A percentile compares a stretch with the other conserved stretches of the same genome.
These are phyloP conservation scores for Spondyliosoma cantharus DNA, from an alignment of 2,797 vertebrate genomes.

Conservation along the genomic window DNA sequence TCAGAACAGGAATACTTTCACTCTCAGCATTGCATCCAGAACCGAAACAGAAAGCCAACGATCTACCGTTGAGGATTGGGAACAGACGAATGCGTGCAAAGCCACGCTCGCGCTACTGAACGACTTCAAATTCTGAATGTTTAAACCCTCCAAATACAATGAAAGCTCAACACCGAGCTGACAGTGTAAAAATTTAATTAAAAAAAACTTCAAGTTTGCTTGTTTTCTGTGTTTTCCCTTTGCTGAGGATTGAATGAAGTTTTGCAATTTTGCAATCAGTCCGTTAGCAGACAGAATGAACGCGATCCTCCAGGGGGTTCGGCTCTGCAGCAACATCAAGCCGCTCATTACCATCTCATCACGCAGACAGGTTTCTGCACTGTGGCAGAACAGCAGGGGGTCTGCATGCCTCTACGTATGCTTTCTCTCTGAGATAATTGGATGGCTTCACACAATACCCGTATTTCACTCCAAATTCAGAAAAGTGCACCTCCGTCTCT, in stretches of 20 bases:
- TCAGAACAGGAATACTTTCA: conserved; percentile 15
- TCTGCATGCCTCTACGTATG: conserved; percentile 5
- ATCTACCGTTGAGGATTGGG: neutral
- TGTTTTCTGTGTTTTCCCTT: conserved; percentile 13
- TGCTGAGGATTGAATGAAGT: neutral
- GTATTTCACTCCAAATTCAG: neutral
- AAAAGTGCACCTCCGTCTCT: conserved; percentile 1
- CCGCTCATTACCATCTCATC: conserved; percentile 68
- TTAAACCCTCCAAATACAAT: neutral
- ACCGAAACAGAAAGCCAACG: neutral
- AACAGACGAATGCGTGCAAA: conserved; percentile 18
- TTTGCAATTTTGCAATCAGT: conserved; percentile 40
- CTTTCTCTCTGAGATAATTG: conserved; percentile 51
- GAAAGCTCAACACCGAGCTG: neutral
- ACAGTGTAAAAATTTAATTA: neutral
- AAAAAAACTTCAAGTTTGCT: conserved; percentile 21
- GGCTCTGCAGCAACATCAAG: conserved; percentile 23
- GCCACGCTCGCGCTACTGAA: neutral
- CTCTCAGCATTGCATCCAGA: neutral
- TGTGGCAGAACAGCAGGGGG: conserved; percentile 37
- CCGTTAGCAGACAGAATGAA: conserved; percentile 49
- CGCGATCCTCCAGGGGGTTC: conserved; percentile 28
- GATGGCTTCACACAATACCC: conserved; percentile 18
- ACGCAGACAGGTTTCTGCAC: conserved; percentile 47
- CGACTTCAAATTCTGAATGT: conserved; percentile 14